These are phyloP conservation scores for Platyscapa corneri DNA, from an alignment of 1,140 invertebrate genomes.

Conservation along the genomic window DNA sequence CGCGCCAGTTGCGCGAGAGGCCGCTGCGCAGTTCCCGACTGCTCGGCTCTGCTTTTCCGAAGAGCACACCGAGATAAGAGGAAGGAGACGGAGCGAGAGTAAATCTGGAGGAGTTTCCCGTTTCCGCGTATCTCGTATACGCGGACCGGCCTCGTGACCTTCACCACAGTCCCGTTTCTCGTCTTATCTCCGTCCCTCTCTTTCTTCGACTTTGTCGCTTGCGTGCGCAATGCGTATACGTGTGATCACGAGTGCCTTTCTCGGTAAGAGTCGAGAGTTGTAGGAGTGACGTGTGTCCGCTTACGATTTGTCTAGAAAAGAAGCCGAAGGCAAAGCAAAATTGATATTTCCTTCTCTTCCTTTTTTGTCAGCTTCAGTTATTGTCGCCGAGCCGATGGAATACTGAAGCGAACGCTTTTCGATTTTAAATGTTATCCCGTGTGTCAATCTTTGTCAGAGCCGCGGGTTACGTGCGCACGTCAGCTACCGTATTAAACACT, in stretches of 20 bases:
- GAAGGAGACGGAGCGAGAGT: background rate
- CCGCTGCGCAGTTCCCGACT: background rate
- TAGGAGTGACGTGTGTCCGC: background rate
- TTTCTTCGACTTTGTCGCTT: background rate
- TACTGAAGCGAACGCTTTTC: background rate
- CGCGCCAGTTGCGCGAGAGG: too few relatives aligned
- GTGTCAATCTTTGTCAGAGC: background rate
- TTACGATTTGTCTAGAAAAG: background rate
- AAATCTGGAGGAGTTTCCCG: slow-evolving; percentile 43
- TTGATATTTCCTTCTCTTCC: background rate
- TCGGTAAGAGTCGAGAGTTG: background rate
- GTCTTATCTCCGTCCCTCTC: background rate
- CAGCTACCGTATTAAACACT: background rate
- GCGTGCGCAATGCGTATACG: background rate
- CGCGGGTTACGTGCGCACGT: too few relatives aligned
- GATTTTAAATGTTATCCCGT: background rate
- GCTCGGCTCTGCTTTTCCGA: too few relatives aligned
- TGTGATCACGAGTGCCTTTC: background rate
- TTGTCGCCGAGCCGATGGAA: too few relatives aligned
- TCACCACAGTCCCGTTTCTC: slow-evolving; percentile 11
- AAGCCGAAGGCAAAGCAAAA: background rate
- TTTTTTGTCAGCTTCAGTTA: background rate
- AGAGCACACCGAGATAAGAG: background rate
- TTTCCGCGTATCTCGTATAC: slow-evolving; percentile 45
- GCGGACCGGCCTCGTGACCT: slow-evolving; percentile 13